Conservation (phyloP, 1,140 invertebrate genomes). For the Scylla paramamosain region DNA sequence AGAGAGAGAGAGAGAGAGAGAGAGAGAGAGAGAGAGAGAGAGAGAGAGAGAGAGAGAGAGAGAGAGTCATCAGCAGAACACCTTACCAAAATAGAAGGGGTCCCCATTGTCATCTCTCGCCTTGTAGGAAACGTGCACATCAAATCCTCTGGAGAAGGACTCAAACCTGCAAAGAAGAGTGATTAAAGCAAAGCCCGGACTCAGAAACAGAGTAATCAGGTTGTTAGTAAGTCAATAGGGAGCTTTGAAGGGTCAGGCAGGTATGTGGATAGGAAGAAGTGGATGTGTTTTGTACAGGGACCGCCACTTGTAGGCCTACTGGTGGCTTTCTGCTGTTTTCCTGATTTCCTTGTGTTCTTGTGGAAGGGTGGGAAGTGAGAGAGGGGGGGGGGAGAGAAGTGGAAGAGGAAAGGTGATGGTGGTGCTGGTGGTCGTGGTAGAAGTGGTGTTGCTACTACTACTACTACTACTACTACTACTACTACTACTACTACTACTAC, state of each 20-base stretch:
- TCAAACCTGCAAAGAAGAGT: conserved; percentile 27
- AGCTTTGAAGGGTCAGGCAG: too few species aligned
- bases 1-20: too few species aligned
- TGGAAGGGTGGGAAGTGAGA: background rate
- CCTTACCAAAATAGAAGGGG: conserved; percentile 59
- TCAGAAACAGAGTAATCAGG: background rate
- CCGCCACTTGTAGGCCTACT: too few species aligned
- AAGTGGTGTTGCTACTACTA: background rate
- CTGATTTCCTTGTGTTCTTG: too few species aligned
- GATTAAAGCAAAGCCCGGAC: too few species aligned
- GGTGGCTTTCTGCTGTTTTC: too few species aligned
- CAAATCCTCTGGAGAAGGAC: conserved; percentile 46
- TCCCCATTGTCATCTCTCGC: conserved; percentile 45
- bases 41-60: too few species aligned
- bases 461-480: background rate
- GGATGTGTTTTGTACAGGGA: too few species aligned
- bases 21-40: too few species aligned
- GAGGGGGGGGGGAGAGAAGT: background rate
- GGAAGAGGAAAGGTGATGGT: background rate
- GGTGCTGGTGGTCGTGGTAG: background rate
- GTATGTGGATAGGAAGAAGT: background rate
- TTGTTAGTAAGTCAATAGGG: background rate
- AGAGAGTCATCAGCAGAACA: background rate
- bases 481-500: background rate
- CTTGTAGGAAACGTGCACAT: conserved; percentile 63